Percentiles rank a stretch among this genome's conserved stretches.
Evolutionary conservation across 2,888 invertebrate genomes (phyloP).

Genomic region (Philereme vetulata): DNA sequence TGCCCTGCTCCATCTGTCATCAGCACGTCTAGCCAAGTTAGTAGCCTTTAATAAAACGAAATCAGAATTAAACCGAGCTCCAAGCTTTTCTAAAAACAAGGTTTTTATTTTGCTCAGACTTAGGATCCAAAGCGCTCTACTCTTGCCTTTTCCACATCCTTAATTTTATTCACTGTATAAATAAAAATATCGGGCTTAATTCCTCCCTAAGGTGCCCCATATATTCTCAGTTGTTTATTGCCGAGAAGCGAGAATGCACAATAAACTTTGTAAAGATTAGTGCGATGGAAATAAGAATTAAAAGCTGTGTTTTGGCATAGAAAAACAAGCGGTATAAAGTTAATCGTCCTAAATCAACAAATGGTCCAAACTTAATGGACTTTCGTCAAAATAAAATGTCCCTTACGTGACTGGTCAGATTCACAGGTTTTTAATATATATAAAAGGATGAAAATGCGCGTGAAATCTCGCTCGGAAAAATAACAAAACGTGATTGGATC

Average conservation of each 20-base stretch:
- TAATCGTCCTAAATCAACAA: slow-evolving; percentile 50
- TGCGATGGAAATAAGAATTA: slow-evolving; percentile 39
- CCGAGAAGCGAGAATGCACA: slow-evolving; percentile 26
- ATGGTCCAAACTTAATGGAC: slow-evolving; percentile 53
- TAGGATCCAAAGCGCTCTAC: slow-evolving; percentile 15
- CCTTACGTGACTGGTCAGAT: slow-evolving; percentile 44
- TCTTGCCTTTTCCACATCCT: slow-evolving; percentile 24
- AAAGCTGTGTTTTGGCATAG: slow-evolving; percentile 43
- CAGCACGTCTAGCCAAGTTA: no score
- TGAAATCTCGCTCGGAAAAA: slow-evolving; percentile 19
- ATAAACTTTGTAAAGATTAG: slow-evolving; percentile 35
- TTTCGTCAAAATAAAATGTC: slow-evolving; percentile 52
- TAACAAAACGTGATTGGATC: slow-evolving; percentile 26
- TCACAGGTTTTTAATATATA: slow-evolving; percentile 38
- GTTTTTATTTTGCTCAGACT: slow-evolving; percentile 5
- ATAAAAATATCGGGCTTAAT: slow-evolving; percentile 33
- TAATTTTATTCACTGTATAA: slow-evolving; percentile 33
- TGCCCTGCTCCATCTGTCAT: no score
- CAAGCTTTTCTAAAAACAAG: not conserved
- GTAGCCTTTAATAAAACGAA: no score
- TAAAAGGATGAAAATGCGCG: slow-evolving; percentile 24
- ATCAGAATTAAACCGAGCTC: no score
- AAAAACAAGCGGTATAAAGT: slow-evolving; percentile 46
- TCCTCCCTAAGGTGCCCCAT: slow-evolving; percentile 33
- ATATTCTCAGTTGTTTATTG: slow-evolving; percentile 31